Percentiles rank a stretch among this genome's conserved stretches.
Evolutionary conservation across 2,888 invertebrate species (phyloP).

Genomic region (Smittia sp.): DNA sequence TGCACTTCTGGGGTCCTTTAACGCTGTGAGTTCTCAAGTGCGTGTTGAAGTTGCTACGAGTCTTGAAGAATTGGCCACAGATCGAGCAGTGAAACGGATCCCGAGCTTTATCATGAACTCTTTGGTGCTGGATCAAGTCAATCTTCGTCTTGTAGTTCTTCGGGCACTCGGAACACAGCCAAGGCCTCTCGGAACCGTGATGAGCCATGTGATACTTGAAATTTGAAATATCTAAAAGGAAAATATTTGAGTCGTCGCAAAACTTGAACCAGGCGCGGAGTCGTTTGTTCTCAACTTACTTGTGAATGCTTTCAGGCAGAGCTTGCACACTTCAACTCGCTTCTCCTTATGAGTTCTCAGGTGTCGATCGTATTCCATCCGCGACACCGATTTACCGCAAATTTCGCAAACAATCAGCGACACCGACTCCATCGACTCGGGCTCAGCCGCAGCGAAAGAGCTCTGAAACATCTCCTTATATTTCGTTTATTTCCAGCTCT

Average conservation of each 20-base stretch:
- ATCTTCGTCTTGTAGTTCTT: slow-evolving; percentile 48
- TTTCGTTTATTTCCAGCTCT: no score
- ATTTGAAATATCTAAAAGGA: slow-evolving; percentile 1
- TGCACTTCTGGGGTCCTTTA: slow-evolving; percentile 3
- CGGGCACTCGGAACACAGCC: slow-evolving; percentile 47
- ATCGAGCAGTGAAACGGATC: slow-evolving; percentile 47
- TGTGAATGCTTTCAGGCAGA: neutral
- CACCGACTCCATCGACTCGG: no score
- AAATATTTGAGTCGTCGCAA: no score
- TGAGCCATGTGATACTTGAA: slow-evolving; percentile 20
- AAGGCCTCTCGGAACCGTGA: neutral
- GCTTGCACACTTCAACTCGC: neutral
- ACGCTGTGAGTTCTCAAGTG: slow-evolving; percentile 46
- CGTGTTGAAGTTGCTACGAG: slow-evolving; percentile 48
- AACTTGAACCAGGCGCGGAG: no score
- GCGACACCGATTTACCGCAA: neutral
- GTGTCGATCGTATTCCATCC: neutral
- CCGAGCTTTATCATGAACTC: slow-evolving; percentile 48
- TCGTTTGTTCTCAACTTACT: no score
- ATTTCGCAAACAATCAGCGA: neutral
- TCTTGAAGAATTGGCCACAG: slow-evolving; percentile 49
- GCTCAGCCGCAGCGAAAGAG: no score
- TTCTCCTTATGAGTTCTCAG: slow-evolving; percentile 9
- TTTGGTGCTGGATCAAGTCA: slow-evolving; percentile 47
- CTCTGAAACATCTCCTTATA: no score